Base-by-base conservation (phyloP, 2,797 vertebrate genomes). In the Schizopygopsis malacanthus region DNA sequence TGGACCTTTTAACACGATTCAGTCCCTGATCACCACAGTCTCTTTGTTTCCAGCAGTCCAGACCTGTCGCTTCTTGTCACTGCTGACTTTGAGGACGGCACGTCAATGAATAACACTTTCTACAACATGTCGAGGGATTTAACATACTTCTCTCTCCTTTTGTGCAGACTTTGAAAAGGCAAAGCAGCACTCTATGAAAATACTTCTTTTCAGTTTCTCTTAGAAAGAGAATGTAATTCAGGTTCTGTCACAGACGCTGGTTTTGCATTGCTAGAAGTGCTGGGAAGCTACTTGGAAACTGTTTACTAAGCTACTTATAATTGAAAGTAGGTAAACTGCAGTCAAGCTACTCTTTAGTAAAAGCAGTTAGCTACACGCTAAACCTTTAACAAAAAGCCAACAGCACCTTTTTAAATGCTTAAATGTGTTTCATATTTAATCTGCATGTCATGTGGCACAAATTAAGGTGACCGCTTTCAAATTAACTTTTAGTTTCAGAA, bases 151-250 rank as follows among this genome's bases (percentile, higher is more conserved):
- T 22, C 79, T 79, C n/a, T 82, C 5, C 50, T 18, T 86, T 88
- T 87, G 75, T 89, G 79, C 41, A 85, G 82, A 28, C 15, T 50
- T 75, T 73, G 45, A 45, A 70, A 83, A 43, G 75, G 82, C 65
- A 75, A 61, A 85, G 47, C 39, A 43, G 39, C 37, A 28, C 56
- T 79, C 54, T 18, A 79, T 79, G 13, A 61, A 79, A n/a, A 43
- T 1, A 39, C 22, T 83, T 56, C 54, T 83, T 85, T 87, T n/a
- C 28, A 75, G 78, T 75, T 85, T 56, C 43, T 69, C 72, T 84
- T 22, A 52, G 67, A 82, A 75, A 25, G 47, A 16, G 43, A 86
- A 83, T 87, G 82, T 82, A 82, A 84, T 88, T 82, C 45, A 81
- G 54, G 83, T 79, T 71, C 84, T 28, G 45, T 67, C 73, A 79